phyloP scores from a whole-genome alignment of 2,113 vertebrate species.

The Ammodramus savannarum region DNA sequence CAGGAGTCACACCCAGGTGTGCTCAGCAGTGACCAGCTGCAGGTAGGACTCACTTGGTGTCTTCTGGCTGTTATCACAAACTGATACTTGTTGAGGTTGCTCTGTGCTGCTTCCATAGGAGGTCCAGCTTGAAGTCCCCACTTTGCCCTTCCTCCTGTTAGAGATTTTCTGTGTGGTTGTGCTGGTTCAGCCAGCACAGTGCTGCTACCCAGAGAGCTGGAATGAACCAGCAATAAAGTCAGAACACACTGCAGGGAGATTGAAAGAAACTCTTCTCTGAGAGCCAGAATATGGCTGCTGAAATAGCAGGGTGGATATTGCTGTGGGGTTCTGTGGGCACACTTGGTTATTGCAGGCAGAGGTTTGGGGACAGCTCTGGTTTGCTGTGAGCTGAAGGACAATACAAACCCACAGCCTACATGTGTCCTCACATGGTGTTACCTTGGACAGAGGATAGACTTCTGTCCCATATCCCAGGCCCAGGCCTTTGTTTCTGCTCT shows the following conservation, averaged over 20 bases:
- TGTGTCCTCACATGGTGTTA: rapidly evolving
- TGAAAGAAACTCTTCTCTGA: neutral
- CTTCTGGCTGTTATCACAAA: neutral
- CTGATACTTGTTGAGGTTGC: neutral
- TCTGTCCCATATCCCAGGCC: rapidly evolving
- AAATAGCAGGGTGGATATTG: neutral
- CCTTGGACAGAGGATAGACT: neutral
- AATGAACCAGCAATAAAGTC: neutral
- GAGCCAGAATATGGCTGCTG: neutral
- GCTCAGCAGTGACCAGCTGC: conserved; percentile 30
- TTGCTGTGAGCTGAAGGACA: neutral
- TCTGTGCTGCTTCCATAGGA: neutral
- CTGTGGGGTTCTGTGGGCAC: neutral
- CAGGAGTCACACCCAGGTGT: neutral
- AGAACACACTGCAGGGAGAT: neutral
- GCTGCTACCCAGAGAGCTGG: neutral
- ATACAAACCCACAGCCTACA: neutral
- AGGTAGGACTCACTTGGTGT: conserved; percentile 35
- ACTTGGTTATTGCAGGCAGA: neutral
- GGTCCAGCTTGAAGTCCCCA: neutral
- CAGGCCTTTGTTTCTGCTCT: neutral
- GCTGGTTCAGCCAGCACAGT: neutral
- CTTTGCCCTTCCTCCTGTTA: neutral
- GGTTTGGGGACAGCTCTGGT: neutral
- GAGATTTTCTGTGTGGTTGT: neutral